Evolutionary conservation across 1,140 invertebrate genomes (phyloP).

Genomic region (Saccostrea glomerata): DNA sequence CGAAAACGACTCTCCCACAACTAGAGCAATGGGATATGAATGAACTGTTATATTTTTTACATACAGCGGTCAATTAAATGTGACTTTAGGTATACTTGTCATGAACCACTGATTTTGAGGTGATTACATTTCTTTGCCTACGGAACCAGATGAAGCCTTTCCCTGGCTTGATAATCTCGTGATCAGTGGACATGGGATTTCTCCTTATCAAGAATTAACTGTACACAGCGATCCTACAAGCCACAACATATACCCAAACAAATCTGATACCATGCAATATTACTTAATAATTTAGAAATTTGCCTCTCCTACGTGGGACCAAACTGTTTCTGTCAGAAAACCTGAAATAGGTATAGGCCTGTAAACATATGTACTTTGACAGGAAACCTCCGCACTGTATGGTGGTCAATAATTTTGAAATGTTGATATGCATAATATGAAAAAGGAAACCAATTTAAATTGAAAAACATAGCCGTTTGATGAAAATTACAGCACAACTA

Average conservation of each 20-base stretch:
- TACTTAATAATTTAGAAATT: neutral
- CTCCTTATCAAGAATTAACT: slow-evolving; percentile 4
- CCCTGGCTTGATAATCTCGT: neutral
- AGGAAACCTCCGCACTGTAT: neutral
- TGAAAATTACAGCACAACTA: too few relatives aligned
- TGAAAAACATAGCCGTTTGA: too few relatives aligned
- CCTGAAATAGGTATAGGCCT: neutral
- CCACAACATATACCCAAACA: neutral
- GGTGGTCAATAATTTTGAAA: too few relatives aligned
- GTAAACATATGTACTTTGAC: neutral
- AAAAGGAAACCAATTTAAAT: too few relatives aligned
- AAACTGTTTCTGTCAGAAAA: neutral
- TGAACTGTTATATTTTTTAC: neutral
- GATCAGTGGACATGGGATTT: neutral
- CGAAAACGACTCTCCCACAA: neutral
- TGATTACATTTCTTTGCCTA: slow-evolving; percentile 20
- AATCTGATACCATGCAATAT: neutral
- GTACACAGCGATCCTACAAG: neutral
- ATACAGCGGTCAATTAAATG: neutral
- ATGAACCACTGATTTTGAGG: neutral
- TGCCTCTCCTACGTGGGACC: neutral
- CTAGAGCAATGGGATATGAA: neutral
- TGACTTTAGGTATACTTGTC: neutral
- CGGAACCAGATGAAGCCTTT: neutral
- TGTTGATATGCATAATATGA: too few relatives aligned